Evolutionary conservation across 2,888 invertebrate genomes (phyloP).

Genomic region (Sarcophaga carnaria): DNA sequence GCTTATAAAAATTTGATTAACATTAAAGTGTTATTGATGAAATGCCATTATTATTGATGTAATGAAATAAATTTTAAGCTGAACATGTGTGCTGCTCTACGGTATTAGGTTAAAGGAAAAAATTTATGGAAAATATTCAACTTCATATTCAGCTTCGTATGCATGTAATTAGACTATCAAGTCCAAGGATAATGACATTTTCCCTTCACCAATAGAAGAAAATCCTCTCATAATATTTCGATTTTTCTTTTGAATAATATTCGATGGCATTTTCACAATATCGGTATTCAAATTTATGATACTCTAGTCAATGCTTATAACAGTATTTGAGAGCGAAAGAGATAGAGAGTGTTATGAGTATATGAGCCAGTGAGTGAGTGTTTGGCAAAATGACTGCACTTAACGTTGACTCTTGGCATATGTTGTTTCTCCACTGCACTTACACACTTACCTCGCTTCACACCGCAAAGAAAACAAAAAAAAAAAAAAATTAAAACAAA

Average conservation of each 20-base stretch:
- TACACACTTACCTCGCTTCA: neutral
- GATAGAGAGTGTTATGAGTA: neutral
- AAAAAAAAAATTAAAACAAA: neutral
- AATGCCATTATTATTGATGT: too few relatives aligned
- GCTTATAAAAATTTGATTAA: too few relatives aligned
- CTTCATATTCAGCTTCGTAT: too few relatives aligned
- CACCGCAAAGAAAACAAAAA: neutral
- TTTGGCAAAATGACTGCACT: conserved; percentile 36
- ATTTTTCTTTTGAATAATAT: conserved; percentile 11
- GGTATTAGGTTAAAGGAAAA: too few relatives aligned
- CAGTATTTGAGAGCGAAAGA: neutral
- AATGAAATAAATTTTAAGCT: too few relatives aligned
- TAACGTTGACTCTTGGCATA: conserved; percentile 40
- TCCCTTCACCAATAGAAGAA: neutral
- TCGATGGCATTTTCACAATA: conserved; percentile 13
- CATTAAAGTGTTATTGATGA: too few relatives aligned
- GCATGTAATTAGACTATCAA: neutral
- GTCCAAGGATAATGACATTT: neutral
- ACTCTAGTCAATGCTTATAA: neutral
- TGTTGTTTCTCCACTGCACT: neutral
- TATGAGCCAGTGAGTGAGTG: neutral
- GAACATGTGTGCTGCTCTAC: too few relatives aligned
- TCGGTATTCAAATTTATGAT: conserved; percentile 39
- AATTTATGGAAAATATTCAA: too few relatives aligned
- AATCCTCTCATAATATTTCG: neutral